Conservation (phyloP, 2,888 invertebrate species). For the Teinopalpus imperialis region DNA sequence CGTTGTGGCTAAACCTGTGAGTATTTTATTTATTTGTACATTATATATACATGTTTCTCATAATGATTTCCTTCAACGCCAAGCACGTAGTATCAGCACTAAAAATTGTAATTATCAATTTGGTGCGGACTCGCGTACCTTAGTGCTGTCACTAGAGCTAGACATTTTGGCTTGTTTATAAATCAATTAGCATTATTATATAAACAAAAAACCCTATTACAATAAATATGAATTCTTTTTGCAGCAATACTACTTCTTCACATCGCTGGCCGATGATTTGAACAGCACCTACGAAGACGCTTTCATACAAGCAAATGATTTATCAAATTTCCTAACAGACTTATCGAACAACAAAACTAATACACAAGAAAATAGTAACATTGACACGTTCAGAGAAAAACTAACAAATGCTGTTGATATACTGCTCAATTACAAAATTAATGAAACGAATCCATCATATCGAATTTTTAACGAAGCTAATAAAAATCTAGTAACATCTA, state of each 20-base stretch:
- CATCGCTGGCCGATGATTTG: slow-evolving; percentile 47
- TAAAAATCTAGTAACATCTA: slow-evolving; percentile 51
- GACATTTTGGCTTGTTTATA: too few relatives aligned
- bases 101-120: too few relatives aligned
- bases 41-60: too few relatives aligned
- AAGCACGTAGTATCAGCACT: not conserved
- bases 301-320: slow-evolving; percentile 45
- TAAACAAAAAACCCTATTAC: too few relatives aligned
- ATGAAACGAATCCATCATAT: slow-evolving; percentile 47
- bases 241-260: slow-evolving; percentile 71
- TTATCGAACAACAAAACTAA: slow-evolving; percentile 47
- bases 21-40: too few relatives aligned
- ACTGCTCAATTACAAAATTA: slow-evolving; percentile 52
- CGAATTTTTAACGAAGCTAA: slow-evolving; percentile 52
- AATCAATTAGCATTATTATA: too few relatives aligned
- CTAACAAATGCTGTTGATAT: slow-evolving; percentile 48
- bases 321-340: slow-evolving; percentile 44
- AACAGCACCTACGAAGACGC: slow-evolving; percentile 57
- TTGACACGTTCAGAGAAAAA: slow-evolving; percentile 48
- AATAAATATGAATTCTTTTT: slow-evolving; percentile 35
- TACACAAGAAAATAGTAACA: slow-evolving; percentile 40
- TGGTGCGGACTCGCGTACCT: too few relatives aligned
- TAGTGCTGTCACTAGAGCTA: too few relatives aligned
- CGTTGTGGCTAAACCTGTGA: slow-evolving; percentile 70
- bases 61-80: too few relatives aligned